Percentiles rank a stretch among this genome's conserved stretches.
phyloP scores from a whole-genome alignment of 2,797 vertebrate genomes.

The Columba guinea region DNA sequence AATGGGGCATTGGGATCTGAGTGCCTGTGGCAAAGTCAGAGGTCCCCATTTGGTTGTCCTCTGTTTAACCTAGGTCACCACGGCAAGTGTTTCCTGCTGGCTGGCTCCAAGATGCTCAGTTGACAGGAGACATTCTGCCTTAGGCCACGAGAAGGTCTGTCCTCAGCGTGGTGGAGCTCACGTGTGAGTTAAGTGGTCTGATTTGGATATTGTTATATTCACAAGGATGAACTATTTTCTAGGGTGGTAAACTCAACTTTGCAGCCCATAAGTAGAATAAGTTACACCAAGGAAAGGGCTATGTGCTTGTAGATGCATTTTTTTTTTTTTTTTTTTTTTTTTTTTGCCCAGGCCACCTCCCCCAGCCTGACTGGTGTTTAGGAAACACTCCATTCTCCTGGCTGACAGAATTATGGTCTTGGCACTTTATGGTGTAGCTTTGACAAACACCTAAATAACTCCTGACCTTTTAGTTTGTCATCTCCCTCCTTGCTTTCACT shows the following conservation, averaged over 20 bases:
- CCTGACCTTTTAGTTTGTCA: conserved; percentile 31
- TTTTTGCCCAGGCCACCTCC: too few species aligned
- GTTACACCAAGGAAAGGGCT: background rate
- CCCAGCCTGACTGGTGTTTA: background rate
- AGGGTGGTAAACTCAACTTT: background rate
- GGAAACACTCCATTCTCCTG: background rate
- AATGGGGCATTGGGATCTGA: background rate
- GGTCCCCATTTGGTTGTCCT: background rate
- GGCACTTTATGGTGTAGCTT: background rate
- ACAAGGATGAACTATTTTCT: background rate
- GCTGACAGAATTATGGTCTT: background rate
- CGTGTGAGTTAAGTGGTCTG: background rate
- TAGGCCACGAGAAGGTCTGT: background rate
- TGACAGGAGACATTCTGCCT: background rate
- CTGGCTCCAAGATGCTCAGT: background rate
- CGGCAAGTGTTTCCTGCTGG: background rate
- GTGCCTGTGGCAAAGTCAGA: background rate
- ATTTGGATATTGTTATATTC: background rate
- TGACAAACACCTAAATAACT: background rate
- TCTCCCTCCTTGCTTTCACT: background rate
- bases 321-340: too few species aligned
- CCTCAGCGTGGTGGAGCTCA: fast-evolving
- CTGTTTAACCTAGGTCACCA: background rate
- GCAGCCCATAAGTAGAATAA: background rate
- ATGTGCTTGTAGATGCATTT: background rate